Evolutionary conservation across 2,113 vertebrate species (phyloP), one percentile per base, ranked within the genome.

Genomic region (Phoxinus phoxinus): DNA sequence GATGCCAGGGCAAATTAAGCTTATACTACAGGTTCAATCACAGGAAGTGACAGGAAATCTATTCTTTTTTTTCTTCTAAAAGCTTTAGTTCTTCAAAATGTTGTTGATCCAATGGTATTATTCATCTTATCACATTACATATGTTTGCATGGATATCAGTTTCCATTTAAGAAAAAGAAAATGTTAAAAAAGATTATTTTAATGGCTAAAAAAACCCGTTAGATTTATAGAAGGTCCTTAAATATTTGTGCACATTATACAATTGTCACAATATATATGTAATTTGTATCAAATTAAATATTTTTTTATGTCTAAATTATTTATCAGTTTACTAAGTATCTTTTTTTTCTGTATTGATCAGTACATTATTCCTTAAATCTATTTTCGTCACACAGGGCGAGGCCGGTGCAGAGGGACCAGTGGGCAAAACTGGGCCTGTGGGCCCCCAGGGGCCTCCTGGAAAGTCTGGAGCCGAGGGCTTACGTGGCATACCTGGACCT

Each of bases 401-500:
- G 91, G 89, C 96, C 88, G 98, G 98, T 89, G 93, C 96, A 6
- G 97, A 99, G 91, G 98, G 98, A n/a, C 94, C 96, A 84, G 90
- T 95, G 67, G 98, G 98, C 3, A 99, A 99, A 94, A 98, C 97
- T 12, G 98, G 98, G 10, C 98, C 98, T 0, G 97, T 98, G 2
- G 98, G 98, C 86, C 95, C 97, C 8, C 97, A 99, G 79, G 98
- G 98, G 1, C 96, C 97, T 19, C 85, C 96, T 77, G 98, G 98
- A 83, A 99, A 99, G 90, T 71, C 96, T 77, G 98, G 98, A 65
- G 94, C 97, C 19, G 98, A 99, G 80, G 98, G 98, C 85, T 95
- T 99, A 15, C 95, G 98, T 78, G 98, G 97, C 84, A 99, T 99
- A 89, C 98, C 98, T 23, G 97, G 98, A 30, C 96, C 98, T 83